These are phyloP conservation scores for Synergus laeviventris DNA, from an alignment of 2,888 invertebrate species.

Conservation along the genomic window DNA sequence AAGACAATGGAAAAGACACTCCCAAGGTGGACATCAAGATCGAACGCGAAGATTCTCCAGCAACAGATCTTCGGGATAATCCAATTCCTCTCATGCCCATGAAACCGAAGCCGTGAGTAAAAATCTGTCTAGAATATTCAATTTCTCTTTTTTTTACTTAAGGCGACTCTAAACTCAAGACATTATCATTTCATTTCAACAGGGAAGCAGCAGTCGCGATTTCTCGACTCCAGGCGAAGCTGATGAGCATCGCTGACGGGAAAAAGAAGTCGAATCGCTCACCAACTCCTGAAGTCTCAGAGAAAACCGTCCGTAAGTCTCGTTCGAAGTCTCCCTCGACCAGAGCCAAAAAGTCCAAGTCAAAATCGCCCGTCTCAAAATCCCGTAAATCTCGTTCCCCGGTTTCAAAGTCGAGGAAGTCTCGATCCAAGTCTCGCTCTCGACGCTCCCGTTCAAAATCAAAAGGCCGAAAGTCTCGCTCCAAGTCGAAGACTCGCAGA, in stretches of 20 bases:
- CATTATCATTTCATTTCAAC: slow-evolving; percentile 6
- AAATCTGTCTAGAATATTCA: slow-evolving; percentile 29
- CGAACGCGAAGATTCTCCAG: slow-evolving; percentile 72
- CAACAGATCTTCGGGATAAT: slow-evolving; percentile 65
- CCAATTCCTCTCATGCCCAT: slow-evolving; percentile 72
- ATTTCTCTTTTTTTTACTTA: neutral
- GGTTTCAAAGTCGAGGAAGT: slow-evolving; percentile 61
- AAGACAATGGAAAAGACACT: slow-evolving; percentile 62
- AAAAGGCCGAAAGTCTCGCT: slow-evolving; percentile 24
- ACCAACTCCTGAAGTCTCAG: slow-evolving; percentile 66
- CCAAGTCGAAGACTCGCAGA: slow-evolving; percentile 34
- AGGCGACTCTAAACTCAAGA: neutral
- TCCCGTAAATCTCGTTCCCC: slow-evolving; percentile 65
- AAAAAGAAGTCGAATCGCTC: slow-evolving; percentile 74
- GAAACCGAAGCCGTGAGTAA: slow-evolving; percentile 73
- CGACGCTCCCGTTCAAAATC: slow-evolving; percentile 48
- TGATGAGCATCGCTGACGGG: slow-evolving; percentile 80
- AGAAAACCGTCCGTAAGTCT: slow-evolving; percentile 61
- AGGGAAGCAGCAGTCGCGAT: slow-evolving; percentile 77
- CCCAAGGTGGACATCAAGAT: slow-evolving; percentile 62
- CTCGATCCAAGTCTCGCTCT: slow-evolving; percentile 61
- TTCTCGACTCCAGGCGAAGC: slow-evolving; percentile 80
- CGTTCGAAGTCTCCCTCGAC: slow-evolving; percentile 69
- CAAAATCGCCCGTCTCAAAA: slow-evolving; percentile 65
- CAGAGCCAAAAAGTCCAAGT: slow-evolving; percentile 69